A percentile compares a stretch with the other conserved stretches of the same genome.
These are phyloP conservation scores for Caenorhabditis remanei DNA, from an alignment of 1,140 invertebrate species.

Conservation along the genomic window DNA sequence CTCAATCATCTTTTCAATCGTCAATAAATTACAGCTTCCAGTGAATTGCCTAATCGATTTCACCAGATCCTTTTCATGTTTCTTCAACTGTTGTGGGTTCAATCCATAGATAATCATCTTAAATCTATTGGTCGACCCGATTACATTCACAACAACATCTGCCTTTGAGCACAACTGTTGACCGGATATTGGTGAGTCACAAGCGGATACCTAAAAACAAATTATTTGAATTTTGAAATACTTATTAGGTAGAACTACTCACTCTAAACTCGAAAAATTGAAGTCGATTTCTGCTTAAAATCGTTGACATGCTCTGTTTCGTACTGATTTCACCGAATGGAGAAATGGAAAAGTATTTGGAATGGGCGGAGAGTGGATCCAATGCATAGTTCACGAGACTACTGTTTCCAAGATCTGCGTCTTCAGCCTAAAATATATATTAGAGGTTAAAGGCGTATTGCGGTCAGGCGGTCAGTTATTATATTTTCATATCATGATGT, in stretches of 20 bases:
- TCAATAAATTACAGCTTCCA: slow-evolving; percentile 69
- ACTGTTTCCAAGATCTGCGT: slow-evolving; percentile 72
- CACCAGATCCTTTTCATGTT: slow-evolving; percentile 68
- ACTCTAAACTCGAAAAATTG: slow-evolving; percentile 71
- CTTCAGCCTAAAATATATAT: slow-evolving; percentile 67
- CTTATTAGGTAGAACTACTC: background rate
- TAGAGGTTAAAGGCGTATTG: too few species aligned
- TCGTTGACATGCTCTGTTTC: slow-evolving; percentile 70
- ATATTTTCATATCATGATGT: too few species aligned
- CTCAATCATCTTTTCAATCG: slow-evolving; percentile 71
- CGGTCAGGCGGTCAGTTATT: too few species aligned
- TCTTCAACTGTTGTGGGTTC: slow-evolving; percentile 70
- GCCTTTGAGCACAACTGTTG: slow-evolving; percentile 71
- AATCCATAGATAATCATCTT: slow-evolving; percentile 68
- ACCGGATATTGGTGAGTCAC: slow-evolving; percentile 72
- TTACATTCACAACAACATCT: slow-evolving; percentile 71
- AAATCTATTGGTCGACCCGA: slow-evolving; percentile 73
- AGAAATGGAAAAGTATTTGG: slow-evolving; percentile 73
- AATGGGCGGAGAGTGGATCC: slow-evolving; percentile 69
- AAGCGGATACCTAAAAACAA: slow-evolving; percentile 69
- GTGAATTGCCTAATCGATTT: slow-evolving; percentile 72
- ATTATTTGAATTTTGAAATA: background rate
- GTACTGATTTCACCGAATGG: slow-evolving; percentile 70
- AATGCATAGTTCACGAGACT: slow-evolving; percentile 72
- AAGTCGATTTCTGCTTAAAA: slow-evolving; percentile 64